Percentiles rank a stretch among this genome's conserved stretches.
Conservation (phyloP, 2,888 invertebrate genomes). For the Hedychridium roseum region DNA sequence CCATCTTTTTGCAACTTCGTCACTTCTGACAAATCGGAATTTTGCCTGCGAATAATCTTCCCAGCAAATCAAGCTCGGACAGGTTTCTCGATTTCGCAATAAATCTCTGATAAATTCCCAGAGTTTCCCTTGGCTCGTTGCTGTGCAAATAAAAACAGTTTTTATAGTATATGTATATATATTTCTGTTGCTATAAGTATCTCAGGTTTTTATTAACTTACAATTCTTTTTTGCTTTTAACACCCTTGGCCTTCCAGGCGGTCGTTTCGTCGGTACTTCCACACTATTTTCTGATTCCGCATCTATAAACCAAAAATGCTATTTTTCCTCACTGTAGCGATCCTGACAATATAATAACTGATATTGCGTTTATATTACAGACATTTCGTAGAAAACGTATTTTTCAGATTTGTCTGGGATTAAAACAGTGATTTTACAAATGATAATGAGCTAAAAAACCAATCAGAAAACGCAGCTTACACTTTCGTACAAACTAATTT, state of each 20-base stretch:
- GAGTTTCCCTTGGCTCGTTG: slow-evolving; percentile 64
- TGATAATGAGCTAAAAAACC: no score
- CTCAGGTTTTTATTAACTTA: no score
- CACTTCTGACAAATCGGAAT: slow-evolving; percentile 88
- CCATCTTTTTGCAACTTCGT: slow-evolving; percentile 87
- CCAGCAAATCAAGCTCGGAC: slow-evolving; percentile 87
- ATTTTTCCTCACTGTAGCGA: no score
- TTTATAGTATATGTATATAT: no score
- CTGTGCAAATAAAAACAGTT: slow-evolving; percentile 36
- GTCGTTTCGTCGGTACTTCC: slow-evolving; percentile 67
- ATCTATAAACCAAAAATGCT: slow-evolving; percentile 38
- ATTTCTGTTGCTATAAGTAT: no score
- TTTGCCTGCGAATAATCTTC: slow-evolving; percentile 84
- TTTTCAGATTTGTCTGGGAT: no score
- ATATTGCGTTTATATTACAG: no score
- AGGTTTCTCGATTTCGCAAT: slow-evolving; percentile 76
- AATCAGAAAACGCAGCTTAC: no score
- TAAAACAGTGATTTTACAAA: no score
- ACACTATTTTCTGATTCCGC: slow-evolving; percentile 59
- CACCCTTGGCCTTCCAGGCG: slow-evolving; percentile 66
- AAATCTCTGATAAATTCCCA: slow-evolving; percentile 90
- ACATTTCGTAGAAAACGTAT: no score
- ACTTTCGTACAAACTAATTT: no score
- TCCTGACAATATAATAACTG: no score
- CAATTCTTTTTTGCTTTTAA: slow-evolving; percentile 54